phyloP scores from a whole-genome alignment of 2,797 vertebrate species.

The Cossypha niveicapilla region DNA sequence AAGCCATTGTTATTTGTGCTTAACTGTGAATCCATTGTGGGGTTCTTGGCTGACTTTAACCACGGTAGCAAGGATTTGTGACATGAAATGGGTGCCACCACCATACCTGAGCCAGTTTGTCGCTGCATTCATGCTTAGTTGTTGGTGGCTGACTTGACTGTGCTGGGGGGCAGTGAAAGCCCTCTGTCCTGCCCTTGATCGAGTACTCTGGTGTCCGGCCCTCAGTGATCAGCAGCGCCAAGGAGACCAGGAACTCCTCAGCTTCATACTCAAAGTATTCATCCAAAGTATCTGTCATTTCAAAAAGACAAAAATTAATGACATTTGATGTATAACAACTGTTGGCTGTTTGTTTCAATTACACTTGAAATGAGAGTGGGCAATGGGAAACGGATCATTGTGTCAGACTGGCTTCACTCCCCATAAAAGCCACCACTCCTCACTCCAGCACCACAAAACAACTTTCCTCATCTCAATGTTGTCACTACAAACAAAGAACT shows the following conservation, averaged over 20 bases:
- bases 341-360: background rate
- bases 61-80: background rate
- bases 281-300: slow-evolving; percentile 84
- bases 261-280: slow-evolving; percentile 98
- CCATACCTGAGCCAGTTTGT: slow-evolving; percentile 91
- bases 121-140: slow-evolving; percentile 92
- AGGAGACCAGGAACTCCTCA: slow-evolving; percentile 95
- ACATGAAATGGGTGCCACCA: background rate
- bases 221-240: slow-evolving; percentile 95
- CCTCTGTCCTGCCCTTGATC: slow-evolving; percentile 93
- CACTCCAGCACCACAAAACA: background rate
- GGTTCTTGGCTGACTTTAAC: background rate
- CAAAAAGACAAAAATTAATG: background rate
- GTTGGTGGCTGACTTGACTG: slow-evolving; percentile 86
- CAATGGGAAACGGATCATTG: background rate
- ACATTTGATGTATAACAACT: background rate
- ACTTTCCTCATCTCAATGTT: background rate
- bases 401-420: background rate
- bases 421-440: background rate
- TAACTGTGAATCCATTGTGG: background rate
- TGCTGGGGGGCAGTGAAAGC: slow-evolving; percentile 93
- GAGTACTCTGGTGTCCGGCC: slow-evolving; percentile 95
- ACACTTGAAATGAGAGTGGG: background rate
- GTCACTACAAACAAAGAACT: background rate
- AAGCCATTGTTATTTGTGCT: background rate